phyloP scores from a whole-genome alignment of 2,113 vertebrate species.

The Psittacara wagleri region DNA sequence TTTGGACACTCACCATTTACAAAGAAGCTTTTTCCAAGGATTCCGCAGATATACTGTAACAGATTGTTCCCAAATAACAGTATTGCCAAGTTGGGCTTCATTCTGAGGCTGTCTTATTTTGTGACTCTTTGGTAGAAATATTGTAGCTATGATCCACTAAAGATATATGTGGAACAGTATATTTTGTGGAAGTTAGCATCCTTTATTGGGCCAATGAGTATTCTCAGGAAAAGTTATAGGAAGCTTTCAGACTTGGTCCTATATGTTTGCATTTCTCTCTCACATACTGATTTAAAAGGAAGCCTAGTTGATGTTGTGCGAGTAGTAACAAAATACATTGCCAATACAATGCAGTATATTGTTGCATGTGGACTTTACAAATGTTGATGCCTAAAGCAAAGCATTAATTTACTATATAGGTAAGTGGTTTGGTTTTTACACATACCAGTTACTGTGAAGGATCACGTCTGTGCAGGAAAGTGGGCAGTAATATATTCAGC shows the following conservation, averaged over 20 bases:
- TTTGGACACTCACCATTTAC: background rate
- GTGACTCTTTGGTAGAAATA: background rate
- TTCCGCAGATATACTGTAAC: background rate
- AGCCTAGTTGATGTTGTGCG: fast-evolving
- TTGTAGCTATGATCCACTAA: fast-evolving
- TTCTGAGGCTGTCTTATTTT: background rate
- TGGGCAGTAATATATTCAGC: background rate
- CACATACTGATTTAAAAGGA: background rate
- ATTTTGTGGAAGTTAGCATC: background rate
- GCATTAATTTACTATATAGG: background rate
- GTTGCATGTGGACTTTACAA: background rate
- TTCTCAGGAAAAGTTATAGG: background rate
- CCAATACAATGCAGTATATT: background rate
- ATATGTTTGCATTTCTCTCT: fast-evolving
- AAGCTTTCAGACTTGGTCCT: background rate
- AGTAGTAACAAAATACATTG: background rate
- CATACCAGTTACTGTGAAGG: fast-evolving
- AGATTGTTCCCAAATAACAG: background rate
- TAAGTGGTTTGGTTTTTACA: background rate
- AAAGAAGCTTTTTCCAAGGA: background rate
- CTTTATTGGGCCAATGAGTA: background rate
- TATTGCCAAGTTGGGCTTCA: background rate
- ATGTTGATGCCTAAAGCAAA: background rate
- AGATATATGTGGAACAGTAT: background rate
- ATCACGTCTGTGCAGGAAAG: background rate